Conservation (phyloP, 2,113 vertebrate genomes). For the Periophthalmus modestus region DNA sequence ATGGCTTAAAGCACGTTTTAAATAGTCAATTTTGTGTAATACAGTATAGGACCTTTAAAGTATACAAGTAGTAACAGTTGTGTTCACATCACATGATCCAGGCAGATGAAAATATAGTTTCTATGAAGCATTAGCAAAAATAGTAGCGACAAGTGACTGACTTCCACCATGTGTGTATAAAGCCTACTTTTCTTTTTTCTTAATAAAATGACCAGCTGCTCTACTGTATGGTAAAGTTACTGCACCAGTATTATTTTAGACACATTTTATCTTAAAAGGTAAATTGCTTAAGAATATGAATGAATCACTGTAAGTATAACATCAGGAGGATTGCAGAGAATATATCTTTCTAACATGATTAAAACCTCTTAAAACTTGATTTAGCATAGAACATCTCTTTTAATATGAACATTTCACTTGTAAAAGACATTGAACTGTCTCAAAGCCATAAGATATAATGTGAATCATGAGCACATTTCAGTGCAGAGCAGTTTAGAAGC, state of each 20-base stretch:
- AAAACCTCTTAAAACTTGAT: no score
- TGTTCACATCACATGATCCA: no score
- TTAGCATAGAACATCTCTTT: no score
- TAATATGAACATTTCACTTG: slow-evolving; percentile 5
- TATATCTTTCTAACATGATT: no score
- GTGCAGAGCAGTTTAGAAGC: background rate
- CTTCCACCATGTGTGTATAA: background rate
- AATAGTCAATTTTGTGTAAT: no score
- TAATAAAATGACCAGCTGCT: background rate
- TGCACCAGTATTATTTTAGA: no score
- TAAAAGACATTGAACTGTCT: background rate
- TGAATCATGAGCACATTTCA: slow-evolving; percentile 5
- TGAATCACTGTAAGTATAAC: no score
- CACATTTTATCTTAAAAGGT: background rate
- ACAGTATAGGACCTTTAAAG: no score
- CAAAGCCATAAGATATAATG: background rate
- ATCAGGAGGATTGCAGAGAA: no score
- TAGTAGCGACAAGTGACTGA: background rate
- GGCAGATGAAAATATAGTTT: no score
- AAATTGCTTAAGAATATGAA: background rate
- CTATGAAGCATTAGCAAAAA: background rate
- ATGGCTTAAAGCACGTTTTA: no score
- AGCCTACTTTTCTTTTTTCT: background rate
- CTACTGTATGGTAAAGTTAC: background rate
- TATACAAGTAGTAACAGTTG: no score